phyloP scores from a whole-genome alignment of 2,888 invertebrate species.

The Heliconius aoede region DNA sequence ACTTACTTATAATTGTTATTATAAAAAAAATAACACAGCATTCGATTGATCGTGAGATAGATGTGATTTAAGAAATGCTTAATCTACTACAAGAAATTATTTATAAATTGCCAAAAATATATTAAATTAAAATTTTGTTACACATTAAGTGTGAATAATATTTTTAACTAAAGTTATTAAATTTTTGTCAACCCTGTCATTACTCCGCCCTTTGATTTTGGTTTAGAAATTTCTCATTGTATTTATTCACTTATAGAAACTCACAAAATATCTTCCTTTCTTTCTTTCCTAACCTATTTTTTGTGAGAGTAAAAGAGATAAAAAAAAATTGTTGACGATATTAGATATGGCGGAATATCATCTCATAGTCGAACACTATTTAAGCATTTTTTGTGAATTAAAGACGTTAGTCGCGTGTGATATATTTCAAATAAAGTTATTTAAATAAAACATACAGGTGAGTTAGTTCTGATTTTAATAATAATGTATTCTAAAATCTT shows the following conservation, averaged over 20 bases:
- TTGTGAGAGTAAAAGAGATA: not conserved
- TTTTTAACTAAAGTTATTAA: too few species aligned
- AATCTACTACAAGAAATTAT: too few species aligned
- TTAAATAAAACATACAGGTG: not conserved
- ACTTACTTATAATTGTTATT: too few species aligned
- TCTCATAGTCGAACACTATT: not conserved
- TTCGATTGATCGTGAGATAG: too few species aligned
- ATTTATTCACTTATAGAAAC: not conserved
- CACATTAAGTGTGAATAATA: too few species aligned
- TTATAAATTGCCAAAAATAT: too few species aligned
- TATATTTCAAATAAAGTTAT: not conserved
- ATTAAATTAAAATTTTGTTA: too few species aligned
- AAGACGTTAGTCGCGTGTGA: not conserved
- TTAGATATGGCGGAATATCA: not conserved
- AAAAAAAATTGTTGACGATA: not conserved
- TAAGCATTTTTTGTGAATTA: not conserved
- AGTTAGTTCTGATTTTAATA: not conserved
- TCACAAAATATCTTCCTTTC: not conserved
- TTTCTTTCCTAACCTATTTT: not conserved
- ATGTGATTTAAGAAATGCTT: too few species aligned
- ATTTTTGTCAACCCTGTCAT: slow-evolving; percentile 1
- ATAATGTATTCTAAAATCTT: not conserved
- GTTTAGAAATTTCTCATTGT: not conserved
- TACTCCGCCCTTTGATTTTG: not conserved
- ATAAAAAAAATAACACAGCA: not conserved